A percentile compares a stretch with the other conserved stretches of the same genome.
phyloP scores from a whole-genome alignment of 2,113 vertebrate genomes.

The Recurvirostra avosetta region DNA sequence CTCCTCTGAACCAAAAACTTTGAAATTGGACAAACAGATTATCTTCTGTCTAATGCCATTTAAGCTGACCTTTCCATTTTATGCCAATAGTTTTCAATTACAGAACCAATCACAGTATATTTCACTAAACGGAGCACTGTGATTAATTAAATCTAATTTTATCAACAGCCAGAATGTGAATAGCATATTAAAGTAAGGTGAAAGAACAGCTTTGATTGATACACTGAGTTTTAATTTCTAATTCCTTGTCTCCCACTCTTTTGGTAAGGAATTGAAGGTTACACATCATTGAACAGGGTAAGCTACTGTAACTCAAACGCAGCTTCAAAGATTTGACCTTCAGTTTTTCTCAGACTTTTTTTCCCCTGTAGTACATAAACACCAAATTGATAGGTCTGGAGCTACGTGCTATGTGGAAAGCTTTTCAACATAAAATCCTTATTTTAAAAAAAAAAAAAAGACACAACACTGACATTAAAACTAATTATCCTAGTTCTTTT shows the following conservation, averaged over 20 bases:
- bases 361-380: not conserved
- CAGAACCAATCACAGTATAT: slow-evolving; percentile 9
- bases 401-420: not conserved
- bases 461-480: not conserved
- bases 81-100: slow-evolving; percentile 50
- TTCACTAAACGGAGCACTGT: slow-evolving; percentile 23
- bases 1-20: not conserved
- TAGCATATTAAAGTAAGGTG: slow-evolving; percentile 18
- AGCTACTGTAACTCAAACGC: not conserved
- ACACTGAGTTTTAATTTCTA: slow-evolving; percentile 11
- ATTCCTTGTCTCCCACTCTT: not conserved
- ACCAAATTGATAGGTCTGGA: not conserved
- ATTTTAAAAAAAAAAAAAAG: not conserved
- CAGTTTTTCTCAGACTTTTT: not conserved
- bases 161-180: slow-evolving; percentile 47
- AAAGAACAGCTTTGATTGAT: slow-evolving; percentile 41
- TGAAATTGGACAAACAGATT: slow-evolving; percentile 3
- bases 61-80: slow-evolving; percentile 36
- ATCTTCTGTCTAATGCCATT: not conserved
- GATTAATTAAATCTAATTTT: slow-evolving; percentile 62
- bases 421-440: not conserved
- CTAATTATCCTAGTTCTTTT: not conserved
- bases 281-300: not conserved
- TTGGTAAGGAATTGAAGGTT: slow-evolving; percentile 6
- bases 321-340: slow-evolving; percentile 5